Evolutionary conservation across 2,888 invertebrate species (phyloP), one percentile per base, ranked within the genome.

Genomic region (Margaritifera margaritifera): DNA sequence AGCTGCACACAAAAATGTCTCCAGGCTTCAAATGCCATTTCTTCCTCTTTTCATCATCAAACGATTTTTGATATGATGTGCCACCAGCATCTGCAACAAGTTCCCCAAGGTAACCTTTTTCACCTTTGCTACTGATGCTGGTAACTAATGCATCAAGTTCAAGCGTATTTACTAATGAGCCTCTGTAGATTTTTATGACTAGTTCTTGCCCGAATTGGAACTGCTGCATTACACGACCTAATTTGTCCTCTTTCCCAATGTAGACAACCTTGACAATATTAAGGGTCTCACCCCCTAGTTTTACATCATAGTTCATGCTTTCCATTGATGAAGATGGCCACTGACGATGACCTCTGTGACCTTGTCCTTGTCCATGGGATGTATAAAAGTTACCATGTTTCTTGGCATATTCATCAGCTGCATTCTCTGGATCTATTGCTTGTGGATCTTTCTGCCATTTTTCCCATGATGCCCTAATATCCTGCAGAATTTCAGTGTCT

Each of bases 401-500:
- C 42, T 64, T 55, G 6, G 63, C 25, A 27, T 66, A 72, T 22
- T 64, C 24, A 6, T 60, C 57, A 1, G 70, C 64, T n/a, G 68
- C 64, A 15, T 20, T 51, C 25, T 56, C 24, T 27, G 65, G 68
- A 18, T 63, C 42, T 42, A 69, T 57, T 19, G 65, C 58, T 4
- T 61, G 0, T 54, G 74, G 70, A 57, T 65, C 62, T 60, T 53
- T 60, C 55, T 68, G 50, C 68, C 71, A 74, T 22, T 68, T 69
- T 56, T 74, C 56, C 11, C 59, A 56, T 18, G 76, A 70, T 2
- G 52, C 42, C 24, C 71, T 60, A 5, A 76, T 71, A 3, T 70
- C 54, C 18, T 66, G 53, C 19, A 78, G 66, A 20, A 78, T 76
- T n/a, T 59, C 63, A 4, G 52, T 22, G 64, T 78, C 75, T 6